Conservation (phyloP, 1,140 invertebrate species). For the Zaprionus capensis region DNA sequence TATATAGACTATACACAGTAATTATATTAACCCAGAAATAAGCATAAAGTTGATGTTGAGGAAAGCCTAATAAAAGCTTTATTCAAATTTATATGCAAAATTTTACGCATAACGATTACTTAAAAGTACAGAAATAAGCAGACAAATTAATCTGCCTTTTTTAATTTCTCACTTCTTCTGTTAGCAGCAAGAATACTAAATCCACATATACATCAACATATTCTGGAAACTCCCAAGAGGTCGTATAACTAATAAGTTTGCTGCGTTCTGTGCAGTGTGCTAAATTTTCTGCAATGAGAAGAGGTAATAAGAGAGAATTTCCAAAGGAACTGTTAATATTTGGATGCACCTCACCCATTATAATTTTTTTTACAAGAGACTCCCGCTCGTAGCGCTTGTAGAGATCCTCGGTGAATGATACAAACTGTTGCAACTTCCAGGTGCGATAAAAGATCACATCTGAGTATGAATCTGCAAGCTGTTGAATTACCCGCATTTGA, state of each 20-base stretch:
- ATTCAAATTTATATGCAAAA: constrained; percentile 4
- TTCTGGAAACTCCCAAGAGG: constrained; percentile 75
- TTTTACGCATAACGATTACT: constrained; percentile 1
- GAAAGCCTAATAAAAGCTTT: background rate
- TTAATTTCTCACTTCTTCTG: constrained; percentile 56
- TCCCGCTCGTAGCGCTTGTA: constrained; percentile 63
- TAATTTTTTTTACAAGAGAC: constrained; percentile 50
- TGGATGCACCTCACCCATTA: constrained; percentile 51
- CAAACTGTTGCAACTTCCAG: constrained; percentile 68
- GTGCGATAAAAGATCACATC: constrained; percentile 62
- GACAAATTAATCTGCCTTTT: background rate
- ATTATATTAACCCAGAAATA: background rate
- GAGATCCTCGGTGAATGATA: constrained; percentile 59
- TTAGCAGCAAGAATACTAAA: constrained; percentile 59
- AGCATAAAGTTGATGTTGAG: background rate
- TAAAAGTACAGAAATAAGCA: background rate
- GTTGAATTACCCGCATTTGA: constrained; percentile 55
- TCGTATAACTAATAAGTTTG: constrained; percentile 60
- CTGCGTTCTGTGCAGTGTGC: constrained; percentile 59
- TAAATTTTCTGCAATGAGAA: constrained; percentile 53
- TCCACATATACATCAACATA: constrained; percentile 63
- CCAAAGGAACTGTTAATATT: background rate
- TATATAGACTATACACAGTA: background rate
- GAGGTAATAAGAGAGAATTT: too few species aligned
- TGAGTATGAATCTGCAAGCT: constrained; percentile 41